These are phyloP conservation scores for Scolanthus callimorphus DNA, from an alignment of 92 coral and sea anemone genomes.

Conservation along the genomic window DNA sequence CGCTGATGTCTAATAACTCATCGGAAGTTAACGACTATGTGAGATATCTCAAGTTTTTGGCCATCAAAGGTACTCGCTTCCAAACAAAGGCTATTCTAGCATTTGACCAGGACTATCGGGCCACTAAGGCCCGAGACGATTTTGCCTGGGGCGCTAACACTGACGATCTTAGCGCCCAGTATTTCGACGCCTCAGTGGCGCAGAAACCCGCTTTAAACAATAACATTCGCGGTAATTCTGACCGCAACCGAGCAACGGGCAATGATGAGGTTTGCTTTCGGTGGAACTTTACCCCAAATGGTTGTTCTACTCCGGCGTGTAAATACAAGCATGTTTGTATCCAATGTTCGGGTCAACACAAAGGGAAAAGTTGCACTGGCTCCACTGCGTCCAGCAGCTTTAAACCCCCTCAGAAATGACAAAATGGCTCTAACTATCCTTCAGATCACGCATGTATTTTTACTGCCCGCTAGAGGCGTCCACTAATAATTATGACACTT, in stretches of 20 bases:
- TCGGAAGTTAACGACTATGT: not conserved
- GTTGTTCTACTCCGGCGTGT: conserved; percentile 9
- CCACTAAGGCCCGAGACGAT: conserved; percentile 4
- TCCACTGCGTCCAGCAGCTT: too few species aligned
- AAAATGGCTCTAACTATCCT: too few species aligned
- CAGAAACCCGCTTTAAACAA: not conserved
- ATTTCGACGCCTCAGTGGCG: conserved; percentile 20
- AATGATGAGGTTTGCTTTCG: not conserved
- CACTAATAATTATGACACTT: too few species aligned
- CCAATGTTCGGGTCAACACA: not conserved
- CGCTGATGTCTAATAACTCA: not conserved
- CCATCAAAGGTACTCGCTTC: conserved; percentile 15
- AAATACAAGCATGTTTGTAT: conserved; percentile 10
- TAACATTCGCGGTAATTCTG: not conserved
- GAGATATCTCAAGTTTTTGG: conserved; percentile 7
- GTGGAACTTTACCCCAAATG: conserved; percentile 13
- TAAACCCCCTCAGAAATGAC: too few species aligned
- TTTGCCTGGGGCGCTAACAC: conserved; percentile 16
- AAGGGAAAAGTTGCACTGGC: not conserved
- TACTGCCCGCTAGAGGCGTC: not conserved
- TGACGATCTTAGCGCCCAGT: conserved; percentile 16
- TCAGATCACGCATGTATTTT: not conserved
- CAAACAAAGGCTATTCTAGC: conserved; percentile 23
- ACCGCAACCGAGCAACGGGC: not conserved
- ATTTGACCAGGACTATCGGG: conserved; percentile 17